Conservation (phyloP, 2,888 invertebrate species). For the Acrobeloides nanus region DNA sequence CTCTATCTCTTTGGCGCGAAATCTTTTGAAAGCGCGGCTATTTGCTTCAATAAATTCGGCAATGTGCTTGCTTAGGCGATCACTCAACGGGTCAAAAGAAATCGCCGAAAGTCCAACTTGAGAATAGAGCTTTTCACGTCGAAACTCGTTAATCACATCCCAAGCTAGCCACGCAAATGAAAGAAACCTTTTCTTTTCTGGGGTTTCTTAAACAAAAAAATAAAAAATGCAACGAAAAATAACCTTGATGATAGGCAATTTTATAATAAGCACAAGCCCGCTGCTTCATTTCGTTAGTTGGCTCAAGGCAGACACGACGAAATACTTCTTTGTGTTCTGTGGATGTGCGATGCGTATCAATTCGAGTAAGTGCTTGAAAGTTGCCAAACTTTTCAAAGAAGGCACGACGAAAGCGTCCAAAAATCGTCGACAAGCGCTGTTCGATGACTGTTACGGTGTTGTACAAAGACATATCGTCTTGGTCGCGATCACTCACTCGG, state of each 20-base stretch:
- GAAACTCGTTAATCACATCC: conserved; percentile 32
- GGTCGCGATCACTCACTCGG: conserved; percentile 43
- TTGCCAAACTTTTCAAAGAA: conserved; percentile 25
- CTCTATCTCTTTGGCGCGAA: neutral
- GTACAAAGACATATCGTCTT: conserved; percentile 47
- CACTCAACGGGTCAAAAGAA: conserved; percentile 24
- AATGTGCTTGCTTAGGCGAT: conserved; percentile 14
- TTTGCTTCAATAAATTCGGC: conserved; percentile 13
- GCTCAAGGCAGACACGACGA: conserved; percentile 14
- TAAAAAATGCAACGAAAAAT: neutral
- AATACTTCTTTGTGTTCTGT: conserved; percentile 10
- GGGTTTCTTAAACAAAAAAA: conserved; percentile 4
- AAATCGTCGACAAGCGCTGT: conserved; percentile 28
- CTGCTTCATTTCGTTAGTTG: conserved; percentile 17
- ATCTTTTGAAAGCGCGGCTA: neutral
- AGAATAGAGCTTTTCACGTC: neutral
- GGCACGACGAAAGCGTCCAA: conserved; percentile 13
- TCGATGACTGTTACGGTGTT: conserved; percentile 47
- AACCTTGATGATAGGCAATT: conserved; percentile 27
- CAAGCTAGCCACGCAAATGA: conserved; percentile 44
- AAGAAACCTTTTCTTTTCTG: conserved; percentile 20
- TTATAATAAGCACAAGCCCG: conserved; percentile 36
- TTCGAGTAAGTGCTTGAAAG: conserved; percentile 2
- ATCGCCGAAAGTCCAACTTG: too few species aligned
- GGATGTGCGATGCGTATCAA: neutral